These are phyloP conservation scores for Acanthococcus lagerstroemiae DNA, from an alignment of 2,888 invertebrate species.

Conservation along the genomic window DNA sequence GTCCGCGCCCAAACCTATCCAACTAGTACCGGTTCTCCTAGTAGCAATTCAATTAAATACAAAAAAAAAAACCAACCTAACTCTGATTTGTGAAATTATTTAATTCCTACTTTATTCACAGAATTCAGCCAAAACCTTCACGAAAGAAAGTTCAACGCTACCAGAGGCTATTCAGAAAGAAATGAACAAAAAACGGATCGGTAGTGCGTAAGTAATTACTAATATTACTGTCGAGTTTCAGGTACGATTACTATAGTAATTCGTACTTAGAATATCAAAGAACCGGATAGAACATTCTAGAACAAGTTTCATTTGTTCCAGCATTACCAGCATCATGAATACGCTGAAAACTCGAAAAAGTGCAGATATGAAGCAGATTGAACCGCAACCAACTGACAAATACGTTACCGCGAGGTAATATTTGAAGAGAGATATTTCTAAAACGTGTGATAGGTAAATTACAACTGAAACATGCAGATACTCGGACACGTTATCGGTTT, in stretches of 20 bases:
- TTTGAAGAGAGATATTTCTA: neutral
- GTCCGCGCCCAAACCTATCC: no score
- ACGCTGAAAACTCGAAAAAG: slow-evolving; percentile 15
- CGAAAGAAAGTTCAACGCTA: slow-evolving; percentile 40
- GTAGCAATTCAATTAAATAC: no score
- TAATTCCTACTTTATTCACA: neutral
- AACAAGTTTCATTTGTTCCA: neutral
- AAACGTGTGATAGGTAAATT: no score
- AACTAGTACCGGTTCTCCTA: no score
- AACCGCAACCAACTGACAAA: neutral
- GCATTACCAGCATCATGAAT: slow-evolving; percentile 10
- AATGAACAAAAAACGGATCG: slow-evolving; percentile 54
- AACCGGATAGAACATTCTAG: neutral
- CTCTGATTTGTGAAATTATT: no score
- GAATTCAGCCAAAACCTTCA: neutral
- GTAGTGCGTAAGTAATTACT: slow-evolving; percentile 37
- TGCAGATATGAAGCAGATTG: neutral
- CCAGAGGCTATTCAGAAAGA: slow-evolving; percentile 57
- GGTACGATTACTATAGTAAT: no score
- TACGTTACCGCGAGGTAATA: slow-evolving; percentile 11
- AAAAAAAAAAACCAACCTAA: no score
- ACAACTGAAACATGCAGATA: no score
- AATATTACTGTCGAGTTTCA: neutral
- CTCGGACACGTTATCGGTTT: no score
- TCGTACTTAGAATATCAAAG: neutral